These are phyloP conservation scores for Empidonax traillii DNA, from an alignment of 2,113 vertebrate species.

Conservation along the genomic window DNA sequence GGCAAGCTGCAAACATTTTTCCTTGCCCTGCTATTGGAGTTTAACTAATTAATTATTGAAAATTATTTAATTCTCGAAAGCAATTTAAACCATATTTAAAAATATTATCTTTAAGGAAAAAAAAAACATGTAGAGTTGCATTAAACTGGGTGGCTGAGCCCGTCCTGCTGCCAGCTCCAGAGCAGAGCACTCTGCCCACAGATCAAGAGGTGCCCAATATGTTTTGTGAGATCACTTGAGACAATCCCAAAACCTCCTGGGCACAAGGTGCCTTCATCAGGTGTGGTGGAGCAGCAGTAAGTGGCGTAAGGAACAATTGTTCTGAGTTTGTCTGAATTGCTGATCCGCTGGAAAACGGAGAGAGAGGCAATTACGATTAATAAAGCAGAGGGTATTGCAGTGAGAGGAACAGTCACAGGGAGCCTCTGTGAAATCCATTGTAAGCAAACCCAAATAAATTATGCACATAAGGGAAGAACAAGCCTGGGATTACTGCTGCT, in stretches of 20 bases:
- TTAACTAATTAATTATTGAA: neutral
- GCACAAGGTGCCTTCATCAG: neutral
- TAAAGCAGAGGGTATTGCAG: neutral
- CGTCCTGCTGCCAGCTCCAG: neutral
- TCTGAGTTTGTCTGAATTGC: neutral
- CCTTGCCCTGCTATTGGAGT: neutral
- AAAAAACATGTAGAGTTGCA: neutral
- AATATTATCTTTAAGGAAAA: neutral
- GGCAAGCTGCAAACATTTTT: neutral
- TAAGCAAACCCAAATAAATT: slow-evolving; percentile 36
- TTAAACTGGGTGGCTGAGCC: neutral
- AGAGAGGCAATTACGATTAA: slow-evolving; percentile 6
- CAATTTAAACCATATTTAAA: neutral
- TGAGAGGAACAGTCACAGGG: neutral
- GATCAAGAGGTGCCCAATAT: accelerated
- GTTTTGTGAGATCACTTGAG: neutral
- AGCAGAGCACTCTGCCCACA: neutral
- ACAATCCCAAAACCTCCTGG: neutral
- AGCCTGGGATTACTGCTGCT: neutral
- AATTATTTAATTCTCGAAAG: neutral
- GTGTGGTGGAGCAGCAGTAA: neutral
- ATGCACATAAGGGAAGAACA: neutral
- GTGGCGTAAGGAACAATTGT: neutral
- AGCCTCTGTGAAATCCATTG: neutral
- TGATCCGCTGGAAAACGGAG: neutral